These are phyloP conservation scores for Troides aeacus DNA, from an alignment of 2,888 invertebrate species.

Conservation along the genomic window DNA sequence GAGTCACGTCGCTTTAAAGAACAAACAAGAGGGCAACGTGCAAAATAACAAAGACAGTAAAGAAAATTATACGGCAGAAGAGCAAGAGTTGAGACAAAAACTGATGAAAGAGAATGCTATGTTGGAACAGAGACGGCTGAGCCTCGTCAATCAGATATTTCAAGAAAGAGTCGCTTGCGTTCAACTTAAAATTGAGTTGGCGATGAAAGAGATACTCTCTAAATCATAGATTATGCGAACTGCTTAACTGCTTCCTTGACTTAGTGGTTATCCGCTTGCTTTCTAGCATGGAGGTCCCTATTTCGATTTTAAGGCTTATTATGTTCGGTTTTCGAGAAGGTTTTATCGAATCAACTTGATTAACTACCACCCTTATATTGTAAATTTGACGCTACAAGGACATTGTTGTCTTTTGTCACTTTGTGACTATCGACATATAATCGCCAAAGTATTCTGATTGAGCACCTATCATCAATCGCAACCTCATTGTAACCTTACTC, in stretches of 20 bases:
- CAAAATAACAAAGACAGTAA: slow-evolving; percentile 57
- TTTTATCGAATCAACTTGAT: no score
- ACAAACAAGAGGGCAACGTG: slow-evolving; percentile 62
- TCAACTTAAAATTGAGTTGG: slow-evolving; percentile 84
- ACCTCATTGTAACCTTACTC: no score
- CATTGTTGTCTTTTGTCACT: no score
- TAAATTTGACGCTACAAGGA: no score
- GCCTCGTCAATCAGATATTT: slow-evolving; percentile 84
- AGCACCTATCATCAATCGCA: no score
- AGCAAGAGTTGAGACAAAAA: slow-evolving; percentile 65
- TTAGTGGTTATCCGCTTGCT: not conserved
- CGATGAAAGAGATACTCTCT: slow-evolving; percentile 78
- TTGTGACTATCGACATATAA: no score
- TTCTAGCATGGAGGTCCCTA: no score
- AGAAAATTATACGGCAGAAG: slow-evolving; percentile 60
- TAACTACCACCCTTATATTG: no score
- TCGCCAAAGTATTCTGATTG: no score
- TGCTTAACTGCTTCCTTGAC: not conserved
- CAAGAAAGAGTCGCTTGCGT: slow-evolving; percentile 86
- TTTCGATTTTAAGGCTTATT: no score
- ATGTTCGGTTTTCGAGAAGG: no score
- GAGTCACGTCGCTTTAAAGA: slow-evolving; percentile 75
- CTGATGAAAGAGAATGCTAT: slow-evolving; percentile 82
- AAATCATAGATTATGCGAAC: slow-evolving; percentile 52
- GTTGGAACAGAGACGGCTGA: slow-evolving; percentile 84